A percentile compares a stretch with the other conserved stretches of the same genome.
phyloP scores from a whole-genome alignment of 2,797 vertebrate species.

The Steatocranus sp. region DNA sequence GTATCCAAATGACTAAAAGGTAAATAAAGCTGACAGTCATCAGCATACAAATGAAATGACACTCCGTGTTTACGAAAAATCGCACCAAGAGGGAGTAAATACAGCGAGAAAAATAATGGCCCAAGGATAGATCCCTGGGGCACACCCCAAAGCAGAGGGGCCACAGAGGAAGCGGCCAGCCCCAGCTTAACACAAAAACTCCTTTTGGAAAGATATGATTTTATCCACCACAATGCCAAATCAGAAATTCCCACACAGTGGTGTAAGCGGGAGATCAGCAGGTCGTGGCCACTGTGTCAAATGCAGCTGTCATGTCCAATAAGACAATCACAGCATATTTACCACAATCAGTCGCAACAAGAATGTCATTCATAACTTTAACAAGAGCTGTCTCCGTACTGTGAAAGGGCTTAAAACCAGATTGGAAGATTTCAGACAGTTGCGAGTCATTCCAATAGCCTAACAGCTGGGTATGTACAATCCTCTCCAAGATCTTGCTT shows the following conservation, averaged over 20 bases:
- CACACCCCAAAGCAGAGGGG: fast-evolving
- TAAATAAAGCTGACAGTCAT: fast-evolving
- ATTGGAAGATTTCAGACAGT: no score
- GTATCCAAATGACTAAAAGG: neutral
- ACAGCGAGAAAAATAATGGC: neutral
- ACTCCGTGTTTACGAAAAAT: fast-evolving
- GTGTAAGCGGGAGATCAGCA: neutral
- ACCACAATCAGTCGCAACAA: no score
- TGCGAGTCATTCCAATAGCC: no score
- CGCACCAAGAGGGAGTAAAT: neutral
- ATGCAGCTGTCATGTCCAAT: no score
- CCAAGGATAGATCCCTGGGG: neutral
- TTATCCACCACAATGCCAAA: fast-evolving
- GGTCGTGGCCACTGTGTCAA: neutral
- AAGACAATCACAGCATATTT: no score
- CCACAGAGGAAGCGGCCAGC: neutral
- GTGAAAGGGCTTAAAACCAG: no score
- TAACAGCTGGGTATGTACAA: no score
- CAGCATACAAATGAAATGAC: neutral
- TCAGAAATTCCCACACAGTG: neutral
- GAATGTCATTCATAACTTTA: no score
- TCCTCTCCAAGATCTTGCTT: no score
- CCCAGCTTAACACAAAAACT: neutral
- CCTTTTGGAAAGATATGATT: neutral
- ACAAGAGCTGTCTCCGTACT: no score